Percentiles rank a stretch among this genome's conserved stretches.
Evolutionary conservation across 2,113 vertebrate species (phyloP).

Genomic region (Ceyx cyanopectus): DNA sequence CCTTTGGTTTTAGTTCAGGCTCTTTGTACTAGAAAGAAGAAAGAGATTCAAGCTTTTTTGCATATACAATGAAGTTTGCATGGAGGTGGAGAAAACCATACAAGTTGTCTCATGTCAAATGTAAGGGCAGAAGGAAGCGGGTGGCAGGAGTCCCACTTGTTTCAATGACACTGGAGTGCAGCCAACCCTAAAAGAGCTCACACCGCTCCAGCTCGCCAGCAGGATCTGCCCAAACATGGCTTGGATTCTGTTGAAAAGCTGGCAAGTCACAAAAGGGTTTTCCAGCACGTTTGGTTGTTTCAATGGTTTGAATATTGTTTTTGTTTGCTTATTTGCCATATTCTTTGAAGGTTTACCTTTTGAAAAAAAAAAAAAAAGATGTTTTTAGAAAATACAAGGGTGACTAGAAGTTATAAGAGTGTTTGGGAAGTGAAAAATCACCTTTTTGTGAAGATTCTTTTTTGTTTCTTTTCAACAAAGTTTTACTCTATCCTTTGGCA

Average conservation of each 20-base stretch:
- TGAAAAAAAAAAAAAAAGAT: too few species aligned
- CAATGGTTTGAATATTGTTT: background rate
- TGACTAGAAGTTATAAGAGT: background rate
- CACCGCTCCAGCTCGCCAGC: background rate
- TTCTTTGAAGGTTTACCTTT: too few species aligned
- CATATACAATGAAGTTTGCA: background rate
- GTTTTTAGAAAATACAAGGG: background rate
- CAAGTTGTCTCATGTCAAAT: background rate
- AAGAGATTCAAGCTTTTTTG: background rate
- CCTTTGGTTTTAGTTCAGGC: background rate
- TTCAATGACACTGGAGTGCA: background rate
- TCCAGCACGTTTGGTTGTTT: background rate
- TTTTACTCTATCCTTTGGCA: background rate
- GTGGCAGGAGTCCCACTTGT: background rate
- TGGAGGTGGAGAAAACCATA: background rate
- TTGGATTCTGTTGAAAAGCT: background rate
- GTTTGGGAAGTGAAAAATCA: background rate
- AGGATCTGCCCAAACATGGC: background rate
- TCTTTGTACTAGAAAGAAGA: background rate
- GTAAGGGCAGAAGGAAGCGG: background rate
- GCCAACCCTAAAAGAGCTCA: background rate
- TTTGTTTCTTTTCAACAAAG: background rate
- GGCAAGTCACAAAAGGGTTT: background rate
- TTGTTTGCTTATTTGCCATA: background rate
- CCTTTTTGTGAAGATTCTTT: background rate